Evolutionary conservation across 2,113 vertebrate species (phyloP).

Genomic region (Ochotona curzoniae): DNA sequence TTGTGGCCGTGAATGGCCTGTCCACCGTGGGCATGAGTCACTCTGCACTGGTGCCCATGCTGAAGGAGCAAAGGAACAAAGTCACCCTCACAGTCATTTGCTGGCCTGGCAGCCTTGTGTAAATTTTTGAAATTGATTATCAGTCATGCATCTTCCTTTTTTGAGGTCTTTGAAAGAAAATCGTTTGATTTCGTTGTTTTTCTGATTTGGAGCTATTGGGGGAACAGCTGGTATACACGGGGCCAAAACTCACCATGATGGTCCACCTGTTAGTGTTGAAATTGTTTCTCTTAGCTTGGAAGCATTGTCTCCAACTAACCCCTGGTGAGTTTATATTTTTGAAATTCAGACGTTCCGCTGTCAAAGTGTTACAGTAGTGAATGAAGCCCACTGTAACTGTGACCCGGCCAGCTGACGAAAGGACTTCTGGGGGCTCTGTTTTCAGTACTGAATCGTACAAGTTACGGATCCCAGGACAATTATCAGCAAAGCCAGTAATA

Average conservation of each 20-base stretch:
- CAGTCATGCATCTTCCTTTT: slow-evolving; percentile 63
- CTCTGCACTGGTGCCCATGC: slow-evolving; percentile 96
- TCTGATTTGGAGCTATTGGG: slow-evolving; percentile 56
- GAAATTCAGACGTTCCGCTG: neutral
- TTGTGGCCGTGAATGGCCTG: slow-evolving; percentile 96
- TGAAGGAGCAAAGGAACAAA: slow-evolving; percentile 98
- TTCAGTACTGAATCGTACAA: slow-evolving; percentile 5
- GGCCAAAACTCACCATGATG: slow-evolving; percentile 80
- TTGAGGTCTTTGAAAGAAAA: slow-evolving; percentile 76
- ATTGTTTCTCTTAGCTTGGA: slow-evolving; percentile 66
- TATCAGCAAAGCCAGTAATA: neutral
- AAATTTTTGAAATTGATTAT: slow-evolving; percentile 56
- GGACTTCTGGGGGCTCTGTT: slow-evolving; percentile 56
- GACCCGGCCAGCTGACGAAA: neutral
- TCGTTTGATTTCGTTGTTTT: slow-evolving; percentile 23
- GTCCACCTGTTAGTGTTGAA: slow-evolving; percentile 40
- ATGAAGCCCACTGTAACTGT: slow-evolving; percentile 17
- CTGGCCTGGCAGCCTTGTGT: slow-evolving; percentile 97
- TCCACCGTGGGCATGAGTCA: slow-evolving; percentile 99
- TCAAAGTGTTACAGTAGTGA: neutral
- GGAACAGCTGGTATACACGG: slow-evolving; percentile 82
- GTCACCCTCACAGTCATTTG: slow-evolving; percentile 97
- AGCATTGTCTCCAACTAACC: slow-evolving; percentile 60
- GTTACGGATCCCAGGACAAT: neutral
- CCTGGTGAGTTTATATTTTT: slow-evolving; percentile 40